Evolutionary conservation across 2,113 vertebrate species (phyloP), one percentile per base, ranked within the genome.

Genomic region (Cyprinus carpio): DNA sequence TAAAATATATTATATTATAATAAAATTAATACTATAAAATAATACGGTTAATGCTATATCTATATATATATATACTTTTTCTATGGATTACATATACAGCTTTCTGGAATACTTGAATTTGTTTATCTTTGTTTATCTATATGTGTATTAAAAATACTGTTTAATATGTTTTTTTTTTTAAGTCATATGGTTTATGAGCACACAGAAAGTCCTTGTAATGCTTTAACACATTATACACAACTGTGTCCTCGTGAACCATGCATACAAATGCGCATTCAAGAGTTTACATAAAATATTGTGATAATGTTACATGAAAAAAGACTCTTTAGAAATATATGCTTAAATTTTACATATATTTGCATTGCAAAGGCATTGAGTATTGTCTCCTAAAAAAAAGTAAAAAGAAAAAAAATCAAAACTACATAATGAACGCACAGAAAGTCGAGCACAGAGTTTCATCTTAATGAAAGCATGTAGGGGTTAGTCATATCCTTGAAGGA

Each of bases 401-500:
- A n/a, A 72, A 12, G 16, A 34, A 69, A 31, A n/a, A 34, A 69
- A n/a, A n/a, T 82, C 18, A 18, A 34, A 69, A 54, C 43, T 69
- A 15, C 79, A 51, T 81, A 29, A 51, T 81, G 40, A 81, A 64
- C 15, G 4, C 25, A 82, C 25, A 83, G 51, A 72, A 65, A 81
- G 25, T 51, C 62, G 51, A 69, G 49, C 29, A 0, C 29, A 51
- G 18, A 49, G n/a, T 69, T 81, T 65, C 20, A 72, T 83, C 81
- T 72, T 71, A 83, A 72, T 71, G 29, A 83, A 54, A 83, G 49
- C 27, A 0, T 69, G 49, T 31, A 37, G 81, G 72, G 81, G 65
- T 79, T 71, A 80, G 62, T 64, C 43, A 49, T 81, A 74, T 85
- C 77, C 84, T 74, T 74, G 51, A 74, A 75, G 79, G 77, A 74